Evolutionary conservation across 2,797 vertebrate species (phyloP).

Genomic region (Trachurus trachurus): DNA sequence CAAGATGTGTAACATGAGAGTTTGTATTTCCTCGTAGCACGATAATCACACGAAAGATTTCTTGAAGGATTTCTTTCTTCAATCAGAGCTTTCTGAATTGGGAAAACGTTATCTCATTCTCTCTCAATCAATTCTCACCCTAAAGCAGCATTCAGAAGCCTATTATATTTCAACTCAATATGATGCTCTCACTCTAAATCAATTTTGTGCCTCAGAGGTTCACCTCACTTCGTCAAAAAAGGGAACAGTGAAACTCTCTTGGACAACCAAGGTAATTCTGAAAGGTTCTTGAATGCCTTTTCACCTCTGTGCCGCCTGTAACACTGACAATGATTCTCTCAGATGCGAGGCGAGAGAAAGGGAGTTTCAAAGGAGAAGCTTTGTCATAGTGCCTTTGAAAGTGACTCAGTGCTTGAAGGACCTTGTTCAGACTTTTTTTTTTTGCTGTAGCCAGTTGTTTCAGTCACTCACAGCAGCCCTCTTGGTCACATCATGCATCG

Average conservation of each 20-base stretch:
- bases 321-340: conserved; percentile 40
- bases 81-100: conserved; percentile 44
- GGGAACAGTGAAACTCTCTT: conserved; percentile 34
- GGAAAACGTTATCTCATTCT: conserved; percentile 65
- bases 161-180: conserved; percentile 64
- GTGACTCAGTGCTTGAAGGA: conserved; percentile 38
- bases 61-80: conserved; percentile 46
- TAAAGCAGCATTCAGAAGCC: conserved; percentile 59
- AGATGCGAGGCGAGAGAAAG: conserved; percentile 49
- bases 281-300: conserved; percentile 51
- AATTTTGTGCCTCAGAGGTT: conserved; percentile 61
- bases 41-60: conserved; percentile 35
- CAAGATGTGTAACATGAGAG: conserved; percentile 44
- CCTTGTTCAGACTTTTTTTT: conserved; percentile 37
- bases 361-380: conserved; percentile 51
- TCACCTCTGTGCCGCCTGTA: conserved; percentile 46
- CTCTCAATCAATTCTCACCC: conserved; percentile 56
- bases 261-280: conserved; percentile 45
- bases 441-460: conserved; percentile 12
- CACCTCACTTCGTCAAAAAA: conserved; percentile 54
- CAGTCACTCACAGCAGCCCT: neutral
- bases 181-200: conserved; percentile 59
- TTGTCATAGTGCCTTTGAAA: conserved; percentile 49
- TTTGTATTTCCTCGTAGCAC: conserved; percentile 34
- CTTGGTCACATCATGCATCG: neutral